Evolutionary conservation across 2,113 vertebrate genomes (phyloP).

Genomic region (Anarhynchus alexandrinus): DNA sequence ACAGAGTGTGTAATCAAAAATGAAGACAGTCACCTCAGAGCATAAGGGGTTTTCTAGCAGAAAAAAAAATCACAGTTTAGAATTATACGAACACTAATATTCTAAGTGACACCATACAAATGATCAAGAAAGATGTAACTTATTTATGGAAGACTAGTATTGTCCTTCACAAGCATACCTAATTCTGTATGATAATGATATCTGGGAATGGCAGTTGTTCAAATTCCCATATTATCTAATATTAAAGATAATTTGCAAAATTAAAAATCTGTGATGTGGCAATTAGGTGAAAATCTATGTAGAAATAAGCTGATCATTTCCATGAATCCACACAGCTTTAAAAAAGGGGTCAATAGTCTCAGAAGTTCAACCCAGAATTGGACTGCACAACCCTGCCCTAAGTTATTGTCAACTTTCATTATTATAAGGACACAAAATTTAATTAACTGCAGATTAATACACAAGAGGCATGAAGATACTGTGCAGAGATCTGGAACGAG

Average conservation of each 20-base stretch:
- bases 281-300: neutral
- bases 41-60: neutral
- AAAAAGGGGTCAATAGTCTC: neutral
- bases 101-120: neutral
- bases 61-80: neutral
- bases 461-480: neutral
- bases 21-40: neutral
- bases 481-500: neutral
- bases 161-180: neutral
- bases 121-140: neutral
- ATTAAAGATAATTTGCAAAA: neutral
- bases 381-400: neutral
- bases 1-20: neutral
- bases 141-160: neutral
- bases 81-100: neutral
- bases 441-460: neutral
- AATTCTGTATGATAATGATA: neutral
- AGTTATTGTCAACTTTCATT: neutral
- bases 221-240: neutral
- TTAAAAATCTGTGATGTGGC: neutral
- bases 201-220: neutral
- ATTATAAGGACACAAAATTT: neutral
- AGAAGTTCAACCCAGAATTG: neutral
- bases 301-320: neutral
- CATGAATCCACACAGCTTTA: neutral